Percentiles rank a stretch among this genome's conserved stretches.
These are phyloP conservation scores for Poecile montanus DNA, from an alignment of 2,797 vertebrate genomes.

Conservation along the genomic window DNA sequence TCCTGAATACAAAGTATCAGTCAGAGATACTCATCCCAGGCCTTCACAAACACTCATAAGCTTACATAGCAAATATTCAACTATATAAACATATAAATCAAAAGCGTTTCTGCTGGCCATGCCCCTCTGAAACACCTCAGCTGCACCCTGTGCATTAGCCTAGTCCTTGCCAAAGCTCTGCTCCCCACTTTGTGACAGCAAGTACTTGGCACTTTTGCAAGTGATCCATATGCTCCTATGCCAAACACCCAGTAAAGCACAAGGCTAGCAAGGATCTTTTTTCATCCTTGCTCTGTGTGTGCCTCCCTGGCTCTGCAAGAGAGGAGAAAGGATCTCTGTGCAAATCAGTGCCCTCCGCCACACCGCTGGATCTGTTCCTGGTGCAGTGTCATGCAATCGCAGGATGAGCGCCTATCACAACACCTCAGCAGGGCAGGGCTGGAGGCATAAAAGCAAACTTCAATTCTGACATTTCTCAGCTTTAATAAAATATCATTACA, in stretches of 20 bases:
- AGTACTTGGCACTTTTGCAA: not conserved
- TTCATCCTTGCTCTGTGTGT: not conserved
- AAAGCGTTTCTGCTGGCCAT: not conserved
- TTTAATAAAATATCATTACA: not conserved
- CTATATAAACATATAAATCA: not conserved
- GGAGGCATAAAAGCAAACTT: not conserved
- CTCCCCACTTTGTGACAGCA: not conserved
- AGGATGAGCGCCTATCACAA: not conserved
- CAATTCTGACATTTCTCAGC: not conserved
- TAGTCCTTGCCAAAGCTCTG: not conserved
- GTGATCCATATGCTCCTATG: not conserved
- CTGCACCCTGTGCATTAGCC: not conserved
- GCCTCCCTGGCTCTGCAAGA: not conserved
- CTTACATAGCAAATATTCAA: not conserved
- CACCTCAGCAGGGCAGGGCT: not conserved
- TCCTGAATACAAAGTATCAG: not conserved
- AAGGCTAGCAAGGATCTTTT: not conserved
- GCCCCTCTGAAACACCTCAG: not conserved
- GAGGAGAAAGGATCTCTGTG: not conserved
- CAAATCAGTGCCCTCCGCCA: not conserved
- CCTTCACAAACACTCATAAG: not conserved
- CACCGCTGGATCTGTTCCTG: not conserved
- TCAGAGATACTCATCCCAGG: not conserved
- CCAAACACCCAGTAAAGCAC: not conserved
- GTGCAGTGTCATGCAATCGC: not conserved